These are phyloP conservation scores for Araneus ventricosus DNA, from an alignment of 1,140 invertebrate species.

Conservation along the genomic window DNA sequence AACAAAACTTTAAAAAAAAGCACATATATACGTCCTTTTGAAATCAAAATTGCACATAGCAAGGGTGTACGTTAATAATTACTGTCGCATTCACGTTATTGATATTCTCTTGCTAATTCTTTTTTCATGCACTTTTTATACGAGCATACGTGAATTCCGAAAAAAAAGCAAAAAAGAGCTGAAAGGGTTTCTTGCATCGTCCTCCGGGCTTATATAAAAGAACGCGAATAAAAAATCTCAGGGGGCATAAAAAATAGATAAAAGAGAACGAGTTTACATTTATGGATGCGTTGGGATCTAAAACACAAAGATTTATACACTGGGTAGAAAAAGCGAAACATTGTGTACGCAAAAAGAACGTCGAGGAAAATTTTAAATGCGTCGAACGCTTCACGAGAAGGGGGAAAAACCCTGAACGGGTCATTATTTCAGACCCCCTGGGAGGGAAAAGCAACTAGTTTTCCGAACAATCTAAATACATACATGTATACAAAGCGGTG, in stretches of 20 bases:
- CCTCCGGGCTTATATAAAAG: constrained; percentile 32
- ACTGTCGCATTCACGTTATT: background rate
- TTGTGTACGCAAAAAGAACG: background rate
- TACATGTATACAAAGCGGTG: constrained; percentile 42
- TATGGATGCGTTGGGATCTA: constrained; percentile 60
- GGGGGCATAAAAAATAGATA: constrained; percentile 51
- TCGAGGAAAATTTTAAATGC: constrained; percentile 31
- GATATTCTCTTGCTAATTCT: background rate
- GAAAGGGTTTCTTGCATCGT: background rate
- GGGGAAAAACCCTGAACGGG: constrained; percentile 52
- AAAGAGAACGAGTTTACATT: constrained; percentile 48
- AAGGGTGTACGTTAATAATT: background rate
- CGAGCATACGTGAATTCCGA: background rate
- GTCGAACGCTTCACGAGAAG: background rate
- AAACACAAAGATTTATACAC: constrained; percentile 57
- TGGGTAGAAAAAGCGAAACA: constrained; percentile 16
- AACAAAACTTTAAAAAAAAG: background rate
- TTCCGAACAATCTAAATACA: constrained; percentile 56
- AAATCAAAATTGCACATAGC: background rate
- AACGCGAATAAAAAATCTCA: constrained; percentile 42
- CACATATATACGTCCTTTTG: background rate
- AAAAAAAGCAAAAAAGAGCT: constrained; percentile 8
- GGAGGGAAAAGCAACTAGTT: constrained; percentile 47
- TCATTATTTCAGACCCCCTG: constrained; percentile 70
- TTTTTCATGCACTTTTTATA: constrained; percentile 2